These are phyloP conservation scores for Callospermophilus lateralis DNA, from an alignment of 2,113 vertebrate genomes.

Conservation along the genomic window DNA sequence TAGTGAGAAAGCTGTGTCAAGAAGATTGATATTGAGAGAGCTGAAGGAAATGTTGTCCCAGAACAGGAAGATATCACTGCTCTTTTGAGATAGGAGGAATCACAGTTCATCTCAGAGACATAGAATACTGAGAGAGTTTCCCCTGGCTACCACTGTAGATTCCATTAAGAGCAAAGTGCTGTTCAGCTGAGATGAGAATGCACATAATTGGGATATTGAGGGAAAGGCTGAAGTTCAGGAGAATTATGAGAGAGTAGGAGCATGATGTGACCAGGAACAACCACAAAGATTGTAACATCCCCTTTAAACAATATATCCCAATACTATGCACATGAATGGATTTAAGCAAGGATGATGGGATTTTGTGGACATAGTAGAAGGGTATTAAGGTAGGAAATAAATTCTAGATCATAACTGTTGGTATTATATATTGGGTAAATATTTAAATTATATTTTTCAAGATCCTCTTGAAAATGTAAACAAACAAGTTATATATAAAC, in stretches of 20 bases:
- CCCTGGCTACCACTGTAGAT: too few species aligned
- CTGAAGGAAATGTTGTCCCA: neutral
- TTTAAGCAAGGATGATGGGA: neutral
- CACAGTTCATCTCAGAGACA: neutral
- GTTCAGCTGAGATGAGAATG: neutral
- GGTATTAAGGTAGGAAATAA: neutral
- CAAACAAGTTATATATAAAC: neutral
- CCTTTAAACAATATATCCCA: neutral
- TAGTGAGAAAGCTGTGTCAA: neutral
- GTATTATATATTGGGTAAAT: neutral
- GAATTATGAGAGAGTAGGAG: neutral
- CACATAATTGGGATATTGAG: neutral
- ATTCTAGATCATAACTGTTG: neutral
- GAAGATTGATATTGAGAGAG: neutral
- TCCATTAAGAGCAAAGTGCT: neutral
- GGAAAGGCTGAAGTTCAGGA: neutral
- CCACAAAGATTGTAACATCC: too few species aligned
- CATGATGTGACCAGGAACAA: neutral
- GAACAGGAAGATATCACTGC: neutral
- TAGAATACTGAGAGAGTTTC: neutral
- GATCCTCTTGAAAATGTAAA: neutral
- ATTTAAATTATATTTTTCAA: neutral
- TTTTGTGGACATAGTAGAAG: neutral
- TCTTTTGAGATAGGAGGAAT: neutral
- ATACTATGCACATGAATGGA: neutral